These are phyloP conservation scores for Xerus inauris DNA, from an alignment of 2,113 vertebrate genomes.

Conservation along the genomic window DNA sequence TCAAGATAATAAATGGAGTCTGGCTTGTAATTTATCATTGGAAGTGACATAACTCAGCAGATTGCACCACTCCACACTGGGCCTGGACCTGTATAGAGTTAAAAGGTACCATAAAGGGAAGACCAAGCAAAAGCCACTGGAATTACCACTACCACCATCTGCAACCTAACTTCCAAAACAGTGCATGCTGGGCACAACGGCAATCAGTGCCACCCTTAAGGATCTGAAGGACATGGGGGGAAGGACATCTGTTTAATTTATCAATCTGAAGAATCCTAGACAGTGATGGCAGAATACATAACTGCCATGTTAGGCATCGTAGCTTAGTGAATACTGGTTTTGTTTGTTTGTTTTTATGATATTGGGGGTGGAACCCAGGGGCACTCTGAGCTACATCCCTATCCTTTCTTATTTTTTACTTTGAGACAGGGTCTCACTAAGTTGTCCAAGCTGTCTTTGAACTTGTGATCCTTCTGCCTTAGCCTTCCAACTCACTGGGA, in stretches of 20 bases:
- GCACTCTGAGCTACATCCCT: too few species aligned
- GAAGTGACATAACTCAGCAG: neutral
- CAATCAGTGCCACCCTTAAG: neutral
- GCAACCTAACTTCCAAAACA: neutral
- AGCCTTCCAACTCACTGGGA: too few species aligned
- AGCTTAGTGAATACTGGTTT: neutral
- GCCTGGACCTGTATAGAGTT: neutral
- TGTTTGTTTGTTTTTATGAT: too few species aligned
- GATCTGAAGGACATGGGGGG: neutral
- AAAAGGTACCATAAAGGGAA: neutral
- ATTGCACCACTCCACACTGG: fast-evolving
- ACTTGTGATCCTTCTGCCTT: too few species aligned
- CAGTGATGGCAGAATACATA: neutral
- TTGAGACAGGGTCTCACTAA: too few species aligned
- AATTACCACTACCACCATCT: neutral
- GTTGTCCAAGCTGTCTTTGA: too few species aligned
- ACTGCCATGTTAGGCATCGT: neutral
- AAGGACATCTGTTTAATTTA: neutral
- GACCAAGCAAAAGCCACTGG: neutral
- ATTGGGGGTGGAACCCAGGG: too few species aligned
- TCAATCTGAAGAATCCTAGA: neutral
- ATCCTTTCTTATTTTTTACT: too few species aligned
- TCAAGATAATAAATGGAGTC: neutral
- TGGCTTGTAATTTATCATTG: neutral
- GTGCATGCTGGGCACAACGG: neutral